phyloP scores from a whole-genome alignment of 2,888 invertebrate genomes.

The Andrena marginata region DNA sequence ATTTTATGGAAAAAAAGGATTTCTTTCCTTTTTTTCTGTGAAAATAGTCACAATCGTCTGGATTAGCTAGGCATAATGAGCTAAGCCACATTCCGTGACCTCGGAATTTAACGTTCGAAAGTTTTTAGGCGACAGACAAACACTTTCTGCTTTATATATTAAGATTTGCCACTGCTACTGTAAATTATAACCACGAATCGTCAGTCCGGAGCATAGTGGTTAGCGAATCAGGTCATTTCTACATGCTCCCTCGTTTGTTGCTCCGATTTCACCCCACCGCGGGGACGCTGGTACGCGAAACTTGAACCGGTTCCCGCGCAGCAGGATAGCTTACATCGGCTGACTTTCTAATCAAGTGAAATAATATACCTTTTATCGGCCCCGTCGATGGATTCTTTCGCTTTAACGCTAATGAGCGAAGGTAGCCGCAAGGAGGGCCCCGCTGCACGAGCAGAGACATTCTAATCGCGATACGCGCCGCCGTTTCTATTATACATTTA shows the following conservation, averaged over 20 bases:
- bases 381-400: conserved; percentile 42
- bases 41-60: too few relatives aligned
- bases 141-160: too few relatives aligned
- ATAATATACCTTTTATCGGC: conserved; percentile 51
- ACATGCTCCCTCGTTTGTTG: neutral
- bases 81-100: too few relatives aligned
- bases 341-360: conserved; percentile 58
- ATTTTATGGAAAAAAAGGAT: too few relatives aligned
- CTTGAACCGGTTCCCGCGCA: conserved; percentile 51
- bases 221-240: neutral
- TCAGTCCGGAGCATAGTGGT: neutral
- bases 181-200: too few relatives aligned
- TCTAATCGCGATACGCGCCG: neutral
- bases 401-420: conserved; percentile 3
- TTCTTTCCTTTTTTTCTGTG: too few relatives aligned
- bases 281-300: conserved; percentile 45
- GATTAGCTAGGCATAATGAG: too few relatives aligned
- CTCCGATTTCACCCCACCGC: conserved; percentile 19
- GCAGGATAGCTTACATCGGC: conserved; percentile 37
- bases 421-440: neutral
- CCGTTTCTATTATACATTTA: conserved; percentile 17
- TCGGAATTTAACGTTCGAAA: too few relatives aligned
- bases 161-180: too few relatives aligned
- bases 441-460: neutral
- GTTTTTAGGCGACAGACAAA: too few relatives aligned